phyloP scores from a whole-genome alignment of 2,113 vertebrate species.

The Aleadryas rufinucha region DNA sequence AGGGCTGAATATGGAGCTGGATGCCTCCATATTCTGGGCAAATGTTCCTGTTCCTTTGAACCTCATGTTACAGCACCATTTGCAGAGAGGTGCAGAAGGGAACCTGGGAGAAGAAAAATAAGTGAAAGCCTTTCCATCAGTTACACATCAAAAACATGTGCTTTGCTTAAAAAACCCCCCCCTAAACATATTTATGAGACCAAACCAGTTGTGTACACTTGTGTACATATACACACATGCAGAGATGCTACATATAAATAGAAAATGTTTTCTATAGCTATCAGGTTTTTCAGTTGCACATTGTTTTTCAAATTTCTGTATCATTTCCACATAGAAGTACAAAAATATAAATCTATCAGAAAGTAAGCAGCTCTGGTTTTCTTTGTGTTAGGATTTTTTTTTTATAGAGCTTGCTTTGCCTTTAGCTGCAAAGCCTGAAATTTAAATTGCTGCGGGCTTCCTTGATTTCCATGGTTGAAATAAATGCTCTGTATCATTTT shows the following conservation, averaged over 20 bases:
- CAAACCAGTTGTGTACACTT: not conserved
- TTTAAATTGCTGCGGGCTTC: conserved; percentile 48
- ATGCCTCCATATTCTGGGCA: not conserved
- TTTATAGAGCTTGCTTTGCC: conserved; percentile 3
- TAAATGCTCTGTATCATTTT: conserved; percentile 49
- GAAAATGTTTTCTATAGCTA: not conserved
- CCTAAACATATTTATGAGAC: not conserved
- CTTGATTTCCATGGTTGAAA: conserved; percentile 47
- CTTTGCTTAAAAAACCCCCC: not conserved
- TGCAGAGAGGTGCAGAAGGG: not conserved
- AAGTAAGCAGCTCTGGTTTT: not conserved
- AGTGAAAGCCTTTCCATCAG: not conserved
- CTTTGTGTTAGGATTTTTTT: not conserved
- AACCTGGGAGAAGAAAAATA: not conserved
- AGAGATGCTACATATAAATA: not conserved
- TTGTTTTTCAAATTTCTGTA: not conserved
- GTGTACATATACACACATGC: too few relatives aligned
- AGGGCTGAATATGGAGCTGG: not conserved
- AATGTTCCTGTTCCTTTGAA: not conserved
- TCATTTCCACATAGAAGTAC: not conserved
- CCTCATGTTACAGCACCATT: not conserved
- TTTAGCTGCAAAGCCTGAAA: conserved; percentile 38
- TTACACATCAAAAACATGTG: not conserved
- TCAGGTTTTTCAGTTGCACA: not conserved
- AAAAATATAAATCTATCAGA: not conserved